Evolutionary conservation across 1,140 invertebrate genomes (phyloP), one percentile per base, ranked within the genome.

Genomic region (Bicyclus anynana): DNA sequence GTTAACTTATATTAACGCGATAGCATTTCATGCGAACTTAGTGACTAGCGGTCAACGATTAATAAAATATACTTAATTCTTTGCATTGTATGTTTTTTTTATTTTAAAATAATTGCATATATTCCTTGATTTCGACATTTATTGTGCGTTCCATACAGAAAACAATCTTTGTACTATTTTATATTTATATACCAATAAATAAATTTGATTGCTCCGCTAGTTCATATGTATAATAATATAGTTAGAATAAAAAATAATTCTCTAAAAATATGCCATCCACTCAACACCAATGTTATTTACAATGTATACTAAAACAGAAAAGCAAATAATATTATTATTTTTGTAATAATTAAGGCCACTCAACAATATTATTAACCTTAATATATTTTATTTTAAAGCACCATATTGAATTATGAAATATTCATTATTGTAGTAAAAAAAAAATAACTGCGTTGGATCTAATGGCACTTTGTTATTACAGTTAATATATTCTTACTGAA

Each of bases 11-110:
- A 68, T 47, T 69, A 67, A 67, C 53, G 46, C 62, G 66, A 79
- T 62, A 76, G 84, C 84, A 87, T 87, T 82, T 73, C 70, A 87
- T 87, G 84, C 83, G 65, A 74, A 71, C 70, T 77, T 62, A 64
- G 63, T 77, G 80, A 83, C 80, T 80, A 84, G 80, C 73, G 53
- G 67, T 79, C 76, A 72, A 74, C 62, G 66, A 75, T 65, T 59
- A 66, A 69, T 74, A 74, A 74, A 69, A 78, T 66, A 69, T 73
- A 67, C 74, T 66, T 23, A 23, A 7, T 23, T 23, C n/a, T n/a
- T 4, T 7, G 23, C 23, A 23, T 23, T 72, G 74, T 74, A 62
- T 61, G 65, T 64, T 72, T 71, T 53, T 72, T 74, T 51, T 69
- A 66, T 54, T 62, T 50, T 46, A 80, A 65, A 16, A 17, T 16